Evolutionary conservation across 2,797 vertebrate genomes (phyloP), one percentile per base, ranked within the genome.

Genomic region (Lagorchestes hirsutus): DNA sequence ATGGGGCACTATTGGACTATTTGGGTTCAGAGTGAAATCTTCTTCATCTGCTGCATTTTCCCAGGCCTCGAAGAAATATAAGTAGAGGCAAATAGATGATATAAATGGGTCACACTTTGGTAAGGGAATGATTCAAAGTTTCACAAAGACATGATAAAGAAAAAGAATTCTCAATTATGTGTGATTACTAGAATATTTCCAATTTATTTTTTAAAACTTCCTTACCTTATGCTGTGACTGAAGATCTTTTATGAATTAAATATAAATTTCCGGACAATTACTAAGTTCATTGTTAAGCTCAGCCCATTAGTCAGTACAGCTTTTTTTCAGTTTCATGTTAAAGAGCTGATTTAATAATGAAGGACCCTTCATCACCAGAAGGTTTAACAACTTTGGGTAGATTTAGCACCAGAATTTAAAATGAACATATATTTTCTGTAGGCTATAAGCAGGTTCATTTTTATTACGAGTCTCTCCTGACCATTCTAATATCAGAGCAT

Each of bases 231-330:
- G 96, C 90, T 97, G 96, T 97, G 97, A 98, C 98, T 98, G 97
- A 98, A 98, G 96, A 96, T 96, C 90, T 98, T 98, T 98, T 98
- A 96, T 98, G 97, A 98, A 98, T 98, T 98, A 98, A 98, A 96
- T 98, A 97, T 97, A 98, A 98, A 98, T 98, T 98, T 98, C 98
- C 95, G 95, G 95, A 97, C 97, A 98, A 98, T 98, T 98, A 98
- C 95, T 97, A 95, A 95, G 31, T 96, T 98, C 97, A 98, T 91
- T 98, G 97, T 97, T 98, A 98, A 98, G 96, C 96, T 98, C 97
- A 98, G 95, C 92, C 97, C 97, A 97, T 98, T 98, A 97, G 92
- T 96, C 92, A 96, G 54, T 24, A 50, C 92, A 92, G 97, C 95
- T 96, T 98, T 98, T 74, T 40, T 94, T 98, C 95, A 97, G 91